phyloP scores from a whole-genome alignment of 2,888 invertebrate genomes.

The Latheticus oryzae region DNA sequence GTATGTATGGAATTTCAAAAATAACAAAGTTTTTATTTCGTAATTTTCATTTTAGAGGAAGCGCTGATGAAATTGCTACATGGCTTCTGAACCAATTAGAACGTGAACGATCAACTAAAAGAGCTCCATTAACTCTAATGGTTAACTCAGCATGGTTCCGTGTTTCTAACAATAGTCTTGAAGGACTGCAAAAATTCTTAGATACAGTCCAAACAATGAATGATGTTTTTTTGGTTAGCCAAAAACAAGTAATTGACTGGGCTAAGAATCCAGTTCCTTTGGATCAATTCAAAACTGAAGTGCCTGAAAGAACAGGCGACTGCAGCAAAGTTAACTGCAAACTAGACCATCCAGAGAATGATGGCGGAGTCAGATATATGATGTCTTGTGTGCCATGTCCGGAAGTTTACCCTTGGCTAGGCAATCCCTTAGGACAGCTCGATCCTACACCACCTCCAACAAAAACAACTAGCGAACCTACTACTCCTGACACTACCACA shows the following conservation, averaged over 20 bases:
- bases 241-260: constrained; percentile 64
- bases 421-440: constrained; percentile 62
- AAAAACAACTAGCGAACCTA: not conserved
- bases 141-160: constrained; percentile 67
- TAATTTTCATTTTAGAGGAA: constrained; percentile 56
- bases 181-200: constrained; percentile 59
- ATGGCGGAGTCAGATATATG: constrained; percentile 60
- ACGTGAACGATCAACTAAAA: constrained; percentile 61
- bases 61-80: constrained; percentile 57
- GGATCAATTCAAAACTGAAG: constrained; percentile 48
- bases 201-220: constrained; percentile 54
- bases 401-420: constrained; percentile 64
- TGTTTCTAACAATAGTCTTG: constrained; percentile 52
- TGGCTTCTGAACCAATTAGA: constrained; percentile 66
- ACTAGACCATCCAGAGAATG: constrained; percentile 47
- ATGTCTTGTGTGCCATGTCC: constrained; percentile 64
- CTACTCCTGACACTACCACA: too few species aligned
- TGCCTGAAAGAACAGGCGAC: constrained; percentile 35
- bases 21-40: constrained; percentile 1
- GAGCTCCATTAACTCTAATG: constrained; percentile 67
- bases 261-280: constrained; percentile 62
- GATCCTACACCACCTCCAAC: too few species aligned
- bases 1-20: constrained; percentile 66
- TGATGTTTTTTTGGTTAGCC: constrained; percentile 65
- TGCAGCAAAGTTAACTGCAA: constrained; percentile 54